Evolutionary conservation across 2,113 vertebrate species (phyloP).

Genomic region (Pachyramphus minor): DNA sequence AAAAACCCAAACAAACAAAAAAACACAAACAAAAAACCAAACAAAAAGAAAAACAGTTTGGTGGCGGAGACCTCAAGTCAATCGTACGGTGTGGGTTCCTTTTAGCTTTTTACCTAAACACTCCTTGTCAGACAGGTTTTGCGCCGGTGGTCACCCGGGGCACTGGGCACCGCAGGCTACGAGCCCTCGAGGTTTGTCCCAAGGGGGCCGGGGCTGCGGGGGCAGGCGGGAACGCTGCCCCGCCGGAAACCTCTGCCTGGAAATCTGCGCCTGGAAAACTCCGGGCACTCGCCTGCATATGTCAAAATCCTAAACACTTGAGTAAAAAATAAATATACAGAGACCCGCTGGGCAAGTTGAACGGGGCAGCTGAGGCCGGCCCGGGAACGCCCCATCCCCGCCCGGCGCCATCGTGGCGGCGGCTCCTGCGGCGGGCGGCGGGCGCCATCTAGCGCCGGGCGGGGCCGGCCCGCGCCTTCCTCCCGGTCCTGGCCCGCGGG

Average conservation of each 20-base stretch:
- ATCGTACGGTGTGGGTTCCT: rapidly evolving
- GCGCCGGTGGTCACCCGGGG: no score
- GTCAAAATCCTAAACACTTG: not conserved
- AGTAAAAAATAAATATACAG: not conserved
- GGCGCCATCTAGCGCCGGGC: constrained; percentile 25
- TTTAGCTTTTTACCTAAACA: not conserved
- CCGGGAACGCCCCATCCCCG: rapidly evolving
- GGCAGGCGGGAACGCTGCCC: not conserved
- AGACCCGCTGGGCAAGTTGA: rapidly evolving
- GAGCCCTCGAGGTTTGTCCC: not conserved
- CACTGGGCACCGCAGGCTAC: rapidly evolving
- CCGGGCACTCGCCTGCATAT: no score
- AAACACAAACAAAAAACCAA: not conserved
- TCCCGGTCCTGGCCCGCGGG: no score
- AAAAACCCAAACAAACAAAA: no score
- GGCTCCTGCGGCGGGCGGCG: not conserved
- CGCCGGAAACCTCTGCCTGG: not conserved
- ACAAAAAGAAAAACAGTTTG: not conserved
- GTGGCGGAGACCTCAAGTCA: not conserved
- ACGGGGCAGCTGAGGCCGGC: rapidly evolving
- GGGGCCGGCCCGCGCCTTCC: not conserved
- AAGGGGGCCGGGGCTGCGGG: rapidly evolving
- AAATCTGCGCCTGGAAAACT: not conserved
- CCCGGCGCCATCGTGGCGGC: no score
- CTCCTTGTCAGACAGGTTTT: not conserved